These are phyloP conservation scores for Hippocampus zosterae DNA, from an alignment of 2,113 vertebrate genomes.

Conservation along the genomic window DNA sequence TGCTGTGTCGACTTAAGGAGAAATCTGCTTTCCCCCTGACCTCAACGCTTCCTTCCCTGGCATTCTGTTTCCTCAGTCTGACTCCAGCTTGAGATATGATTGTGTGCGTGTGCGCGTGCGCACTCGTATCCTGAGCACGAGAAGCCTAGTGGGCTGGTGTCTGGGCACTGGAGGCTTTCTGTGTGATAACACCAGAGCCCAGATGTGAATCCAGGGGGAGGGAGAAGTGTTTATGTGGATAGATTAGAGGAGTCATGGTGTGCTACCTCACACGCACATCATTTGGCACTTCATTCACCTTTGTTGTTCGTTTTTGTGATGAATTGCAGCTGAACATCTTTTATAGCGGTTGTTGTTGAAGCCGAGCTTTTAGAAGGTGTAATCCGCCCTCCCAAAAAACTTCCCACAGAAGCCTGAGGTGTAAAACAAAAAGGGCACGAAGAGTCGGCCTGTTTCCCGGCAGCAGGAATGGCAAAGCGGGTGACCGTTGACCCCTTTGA, in stretches of 20 bases:
- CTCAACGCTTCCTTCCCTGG: conserved; percentile 63
- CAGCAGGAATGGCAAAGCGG: conserved; percentile 19
- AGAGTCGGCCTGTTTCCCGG: conserved; percentile 6
- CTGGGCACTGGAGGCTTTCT: conserved; percentile 39
- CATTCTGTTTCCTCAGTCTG: conserved; percentile 64
- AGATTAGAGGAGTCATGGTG: conserved; percentile 50
- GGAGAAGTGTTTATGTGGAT: conserved; percentile 59
- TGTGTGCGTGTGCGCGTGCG: conserved; percentile 8
- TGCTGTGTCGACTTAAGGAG: conserved; percentile 26
- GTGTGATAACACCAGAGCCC: conserved; percentile 51
- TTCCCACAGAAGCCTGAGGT: background rate
- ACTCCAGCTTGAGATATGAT: conserved; percentile 50
- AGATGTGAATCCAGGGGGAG: conserved; percentile 41
- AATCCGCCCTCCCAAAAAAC: background rate
- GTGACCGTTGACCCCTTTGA: conserved; percentile 50
- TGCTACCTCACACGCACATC: background rate
- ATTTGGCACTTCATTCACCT: background rate
- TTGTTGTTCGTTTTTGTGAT: background rate
- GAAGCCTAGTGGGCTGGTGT: conserved; percentile 34
- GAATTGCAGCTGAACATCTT: background rate
- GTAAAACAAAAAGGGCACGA: conserved; percentile 12
- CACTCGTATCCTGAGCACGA: conserved; percentile 49
- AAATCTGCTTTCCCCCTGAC: conserved; percentile 51
- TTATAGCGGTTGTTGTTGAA: background rate
- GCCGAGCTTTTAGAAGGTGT: background rate